phyloP scores from a whole-genome alignment of 2,113 vertebrate genomes.

The Pteruthius melanotis region DNA sequence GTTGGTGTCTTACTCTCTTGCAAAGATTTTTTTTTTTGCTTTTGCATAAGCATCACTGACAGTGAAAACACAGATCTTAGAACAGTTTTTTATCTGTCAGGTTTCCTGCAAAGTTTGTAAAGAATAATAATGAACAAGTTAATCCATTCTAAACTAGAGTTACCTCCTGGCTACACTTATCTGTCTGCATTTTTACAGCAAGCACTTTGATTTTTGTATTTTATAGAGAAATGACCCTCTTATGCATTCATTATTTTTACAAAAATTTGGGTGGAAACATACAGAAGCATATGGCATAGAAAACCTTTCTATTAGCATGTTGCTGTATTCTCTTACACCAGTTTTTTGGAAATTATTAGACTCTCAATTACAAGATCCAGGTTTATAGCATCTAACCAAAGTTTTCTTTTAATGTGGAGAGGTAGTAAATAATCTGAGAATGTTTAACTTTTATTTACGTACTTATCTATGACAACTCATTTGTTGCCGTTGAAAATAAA shows the following conservation, averaged over 20 bases:
- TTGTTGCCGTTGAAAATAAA: neutral
- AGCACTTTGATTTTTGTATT: neutral
- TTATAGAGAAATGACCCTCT: neutral
- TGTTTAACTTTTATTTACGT: neutral
- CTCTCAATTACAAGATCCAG: neutral
- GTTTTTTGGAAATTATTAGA: neutral
- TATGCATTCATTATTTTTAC: neutral
- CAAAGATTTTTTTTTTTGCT: neutral
- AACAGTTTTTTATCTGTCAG: neutral
- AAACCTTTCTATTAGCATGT: neutral
- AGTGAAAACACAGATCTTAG: neutral
- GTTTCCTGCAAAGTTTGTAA: neutral
- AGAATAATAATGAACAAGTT: neutral
- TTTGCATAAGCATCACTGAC: neutral
- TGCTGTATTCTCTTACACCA: neutral
- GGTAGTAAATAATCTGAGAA: neutral
- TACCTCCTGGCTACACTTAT: neutral
- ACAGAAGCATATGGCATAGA: neutral
- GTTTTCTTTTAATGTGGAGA: neutral
- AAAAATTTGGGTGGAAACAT: neutral
- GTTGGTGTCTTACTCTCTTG: neutral
- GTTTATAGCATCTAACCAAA: neutral
- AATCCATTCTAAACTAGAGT: neutral
- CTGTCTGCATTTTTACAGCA: neutral
- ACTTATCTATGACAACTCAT: neutral